phyloP scores from a whole-genome alignment of 2,888 invertebrate genomes.

The Clusia tigrina region DNA sequence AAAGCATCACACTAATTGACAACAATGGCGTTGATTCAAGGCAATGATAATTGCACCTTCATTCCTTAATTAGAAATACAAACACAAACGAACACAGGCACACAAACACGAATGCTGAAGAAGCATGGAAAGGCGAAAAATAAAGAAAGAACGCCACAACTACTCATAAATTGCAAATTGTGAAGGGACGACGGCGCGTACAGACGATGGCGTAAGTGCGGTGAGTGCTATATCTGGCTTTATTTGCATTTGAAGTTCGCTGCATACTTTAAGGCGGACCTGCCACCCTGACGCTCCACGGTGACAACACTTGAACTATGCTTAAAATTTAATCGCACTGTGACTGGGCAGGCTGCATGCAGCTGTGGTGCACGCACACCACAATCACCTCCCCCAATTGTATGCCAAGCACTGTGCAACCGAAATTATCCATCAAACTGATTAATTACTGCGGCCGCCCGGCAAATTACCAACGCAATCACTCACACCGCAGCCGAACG shows the following conservation, averaged over 20 bases:
- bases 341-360: conserved; percentile 21
- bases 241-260: background rate
- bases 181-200: no score
- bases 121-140: no score
- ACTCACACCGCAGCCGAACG: background rate
- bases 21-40: background rate
- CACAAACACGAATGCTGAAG: no score
- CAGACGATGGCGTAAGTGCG: no score
- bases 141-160: no score
- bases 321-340: conserved; percentile 22
- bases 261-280: no score
- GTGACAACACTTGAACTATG: background rate
- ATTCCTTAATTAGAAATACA: background rate
- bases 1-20: background rate
- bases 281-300: no score
- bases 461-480: background rate
- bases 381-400: background rate
- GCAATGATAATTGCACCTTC: background rate
- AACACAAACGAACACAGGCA: background rate
- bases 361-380: background rate
- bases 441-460: conserved; percentile 50
- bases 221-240: background rate
- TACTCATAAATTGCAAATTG: no score
- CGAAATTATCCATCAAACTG: conserved; percentile 52
- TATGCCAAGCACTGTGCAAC: conserved; percentile 24